A percentile compares a stretch with the other conserved stretches of the same genome.
Evolutionary conservation across 37 sponge, comb jelly and placozoan species (phyloP).

Genomic region (Amphimedon queenslandica): DNA sequence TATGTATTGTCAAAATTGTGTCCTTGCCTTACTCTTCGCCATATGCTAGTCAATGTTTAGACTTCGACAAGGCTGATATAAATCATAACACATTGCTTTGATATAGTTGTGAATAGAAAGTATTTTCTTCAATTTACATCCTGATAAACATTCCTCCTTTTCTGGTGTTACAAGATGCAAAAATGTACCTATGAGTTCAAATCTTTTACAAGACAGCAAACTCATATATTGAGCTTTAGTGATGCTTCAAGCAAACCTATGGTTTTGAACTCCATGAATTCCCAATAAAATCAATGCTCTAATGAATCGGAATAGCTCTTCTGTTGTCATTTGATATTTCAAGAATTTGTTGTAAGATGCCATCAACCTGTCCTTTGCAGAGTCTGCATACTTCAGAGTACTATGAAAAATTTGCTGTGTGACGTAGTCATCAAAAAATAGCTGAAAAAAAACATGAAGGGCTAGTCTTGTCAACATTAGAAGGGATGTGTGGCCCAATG

Average conservation of each 20-base stretch:
- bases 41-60: slow-evolving; percentile 4
- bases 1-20: slow-evolving; percentile 18
- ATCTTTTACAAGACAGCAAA: not conserved
- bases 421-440: not conserved
- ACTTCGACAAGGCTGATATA: slow-evolving; percentile 1
- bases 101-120: not conserved
- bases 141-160: not conserved
- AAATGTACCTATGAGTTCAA: not conserved
- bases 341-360: not conserved
- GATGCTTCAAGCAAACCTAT: not conserved
- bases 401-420: not conserved
- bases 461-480: not conserved
- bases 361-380: not conserved
- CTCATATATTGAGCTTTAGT: not conserved
- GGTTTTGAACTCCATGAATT: not conserved
- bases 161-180: not conserved
- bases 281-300: not conserved
- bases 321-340: not conserved
- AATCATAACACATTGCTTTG: not conserved
- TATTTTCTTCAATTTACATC: not conserved
- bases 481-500: not conserved
- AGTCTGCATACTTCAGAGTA: not conserved
- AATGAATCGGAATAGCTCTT: not conserved
- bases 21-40: slow-evolving; percentile 10
- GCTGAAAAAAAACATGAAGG: not conserved